Base-by-base conservation (phyloP, 53 echinoderm and acorn worm genomes). In the Stichopus horrens region DNA sequence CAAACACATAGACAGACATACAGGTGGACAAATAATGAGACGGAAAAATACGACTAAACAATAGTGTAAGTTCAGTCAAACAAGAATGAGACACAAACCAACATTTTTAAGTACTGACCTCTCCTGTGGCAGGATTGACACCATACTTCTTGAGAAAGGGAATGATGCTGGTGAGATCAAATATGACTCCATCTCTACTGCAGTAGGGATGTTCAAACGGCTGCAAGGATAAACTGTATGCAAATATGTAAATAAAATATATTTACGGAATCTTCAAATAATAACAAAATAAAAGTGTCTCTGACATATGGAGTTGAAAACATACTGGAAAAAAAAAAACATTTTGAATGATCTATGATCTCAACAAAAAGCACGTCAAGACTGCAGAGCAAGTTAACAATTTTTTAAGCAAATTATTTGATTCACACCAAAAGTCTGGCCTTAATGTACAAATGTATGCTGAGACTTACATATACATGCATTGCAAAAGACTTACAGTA, bases 201-300 rank as follows among this genome's bases (percentile, higher is more conserved):
- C 94, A 96, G 88, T 98, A 98, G 8, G 99, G 99, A 79, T 98
- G 99, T 68, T 98, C 99, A 91, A 96, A 98, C 54, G 99, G 99
- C 83, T 98, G 99, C 55, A 98, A 89, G 53, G 95, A 98, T 76
- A 98, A 87, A 91, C 99, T 98, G 54, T 76, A 11, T 6, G 3
- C 68, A 67, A 67, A 67, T 67, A n/a, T 67, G 68, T 67, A 67
- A 67, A 53, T 16, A 4, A 76, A 76, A 76, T 7, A 51, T 37
- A 23, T 74, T 8, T 5, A 74, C 3, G 23, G 18, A 20, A 74
- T 18, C 0, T 20, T 23, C 8, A 74, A 1, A 74, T 8, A 9
- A 74, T 74, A 18, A n/a, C 7, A 74, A 6, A 74, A 6, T 20
- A n/a, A n/a, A n/a, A n/a, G n/a, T n/a, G n/a, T n/a, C n/a, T n/a